Base-by-base conservation (phyloP, 2,888 invertebrate species). In the Fissipunctia ypsillon region DNA sequence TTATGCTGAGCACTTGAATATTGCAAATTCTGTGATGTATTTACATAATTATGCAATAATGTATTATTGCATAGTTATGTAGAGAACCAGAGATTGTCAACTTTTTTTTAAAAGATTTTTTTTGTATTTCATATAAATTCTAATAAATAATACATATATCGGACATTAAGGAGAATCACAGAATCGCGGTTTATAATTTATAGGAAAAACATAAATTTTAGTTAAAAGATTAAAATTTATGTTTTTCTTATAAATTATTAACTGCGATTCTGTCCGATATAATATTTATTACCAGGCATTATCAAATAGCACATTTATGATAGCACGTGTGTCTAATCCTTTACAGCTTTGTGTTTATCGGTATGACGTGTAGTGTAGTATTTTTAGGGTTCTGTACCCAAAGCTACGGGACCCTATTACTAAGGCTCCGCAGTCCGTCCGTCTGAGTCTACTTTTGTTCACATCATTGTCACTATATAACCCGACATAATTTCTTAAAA, bases 261-360 rank as follows among this genome's bases (percentile, higher is more conserved):
- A 57, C 3, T 3, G 7, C 28, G 41, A 43, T 78, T 70, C 43
- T n/a, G 43, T 41, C 61, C 41, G 50, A 22, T 56, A 57, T 10
- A 48, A 52, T 52, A 25, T 60, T 52, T 43, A 31, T 50, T 73
- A 63, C 38, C 63, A 19, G 63, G 6, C 9, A 41, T 80, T 52
- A 77, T 64, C 59, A 52, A 54, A 52, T 52, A 50, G 0, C 57
- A 64, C n/a, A 80, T 73, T 59, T 57, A 64, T 59, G 16, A 45
- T 38, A 38, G 10, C 28, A 52, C 5, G 16, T 50, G 25, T 43
- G 14, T 57, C 3, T 80, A 50, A 79, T 79, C 35, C 28, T 48
- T 35, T 45, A 9, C 9, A 38, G 63, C 38, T 80, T 45, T 45
- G 14, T 5, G 25, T 3, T 64, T 73, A 64, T 80, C 73, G 14